Evolutionary conservation across 30 jellyfish, hydroid and myxozoan genomes (phyloP), one percentile per base, ranked within the genome.

Genomic region (Clytia hemisphaerica): DNA sequence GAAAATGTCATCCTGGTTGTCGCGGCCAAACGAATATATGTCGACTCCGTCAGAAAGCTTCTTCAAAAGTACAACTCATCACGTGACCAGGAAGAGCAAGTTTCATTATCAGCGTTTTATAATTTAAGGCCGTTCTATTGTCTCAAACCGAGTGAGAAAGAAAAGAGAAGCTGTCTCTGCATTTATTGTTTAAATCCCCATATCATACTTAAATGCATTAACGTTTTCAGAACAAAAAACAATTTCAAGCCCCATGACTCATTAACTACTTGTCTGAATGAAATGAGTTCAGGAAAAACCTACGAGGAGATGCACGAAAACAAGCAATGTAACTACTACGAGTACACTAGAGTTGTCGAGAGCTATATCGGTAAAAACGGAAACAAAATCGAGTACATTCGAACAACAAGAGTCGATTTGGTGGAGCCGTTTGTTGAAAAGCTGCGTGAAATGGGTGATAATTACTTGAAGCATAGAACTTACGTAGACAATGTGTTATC

Each of bases 111-210:
- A 9, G 15, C 69, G 15, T 55, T 55, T 55, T 55, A 2, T 42
- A 55, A 55, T 10, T 27, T 51, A 27, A 51, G 21, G 21, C 32
- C 66, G 31, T 51, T 51, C 28, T 51, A 51, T 51, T 51, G 66
- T 27, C 32, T 9, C 12, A 16, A 51, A 51, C 66, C 66, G 12
- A 51, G 31, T 7, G 32, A 51, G 21, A 51, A 51, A 24, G 66
- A 51, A 51, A 51, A 51, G 62, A 10, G 37, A 29, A 28, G 75
- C 72, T 63, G 77, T 24, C 7, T 63, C 14, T 63, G 77, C 77
- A 63, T 63, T 28, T 10, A 63, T 72, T 63, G 77, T 24, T 36
- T 26, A 14, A 63, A 63, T 63, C 73, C 74, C 4, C 77, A 40
- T 36, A 9, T 40, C 19, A 28, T 63, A 16, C 37, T 63, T 9